Evolutionary conservation across 2,797 vertebrate genomes (phyloP).

Genomic region (Clarias fuscus): DNA sequence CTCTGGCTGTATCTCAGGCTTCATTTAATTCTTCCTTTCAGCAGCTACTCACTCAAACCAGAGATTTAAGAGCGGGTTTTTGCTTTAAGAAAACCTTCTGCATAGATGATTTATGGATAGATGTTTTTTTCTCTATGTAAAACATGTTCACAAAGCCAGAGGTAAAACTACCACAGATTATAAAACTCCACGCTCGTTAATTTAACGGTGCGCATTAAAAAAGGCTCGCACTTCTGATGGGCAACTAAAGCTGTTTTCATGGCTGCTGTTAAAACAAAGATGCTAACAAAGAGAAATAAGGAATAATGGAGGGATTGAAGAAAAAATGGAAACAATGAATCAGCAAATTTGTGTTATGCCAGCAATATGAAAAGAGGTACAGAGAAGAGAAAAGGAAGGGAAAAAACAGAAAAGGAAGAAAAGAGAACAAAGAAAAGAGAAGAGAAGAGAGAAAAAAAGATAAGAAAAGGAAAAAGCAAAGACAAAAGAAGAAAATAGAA

Average conservation of each 20-base stretch:
- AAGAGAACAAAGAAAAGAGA: not conserved
- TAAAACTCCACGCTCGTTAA: constrained; percentile 19
- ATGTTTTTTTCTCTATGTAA: not conserved
- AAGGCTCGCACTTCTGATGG: not conserved
- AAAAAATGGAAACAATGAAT: not conserved
- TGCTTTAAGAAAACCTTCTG: not conserved
- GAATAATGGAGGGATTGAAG: too few relatives aligned
- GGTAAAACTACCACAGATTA: not conserved
- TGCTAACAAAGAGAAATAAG: not conserved
- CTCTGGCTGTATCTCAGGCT: not conserved
- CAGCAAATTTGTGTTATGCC: not conserved
- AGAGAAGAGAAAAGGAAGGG: not conserved
- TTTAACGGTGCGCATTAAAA: constrained; percentile 15
- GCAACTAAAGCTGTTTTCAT: constrained; percentile 17
- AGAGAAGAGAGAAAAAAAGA: too few relatives aligned
- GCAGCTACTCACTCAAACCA: not conserved
- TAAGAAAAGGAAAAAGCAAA: not conserved
- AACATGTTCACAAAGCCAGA: constrained; percentile 21
- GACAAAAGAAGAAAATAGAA: not conserved
- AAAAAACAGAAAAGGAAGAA: not conserved
- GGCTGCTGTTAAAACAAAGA: not conserved
- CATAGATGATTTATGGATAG: too few relatives aligned
- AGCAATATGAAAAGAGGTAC: too few relatives aligned
- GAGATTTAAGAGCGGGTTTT: not conserved
- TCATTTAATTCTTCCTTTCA: not conserved